Base-by-base conservation (phyloP, 2,113 vertebrate species). In the Xiphorhynchus elegans region DNA sequence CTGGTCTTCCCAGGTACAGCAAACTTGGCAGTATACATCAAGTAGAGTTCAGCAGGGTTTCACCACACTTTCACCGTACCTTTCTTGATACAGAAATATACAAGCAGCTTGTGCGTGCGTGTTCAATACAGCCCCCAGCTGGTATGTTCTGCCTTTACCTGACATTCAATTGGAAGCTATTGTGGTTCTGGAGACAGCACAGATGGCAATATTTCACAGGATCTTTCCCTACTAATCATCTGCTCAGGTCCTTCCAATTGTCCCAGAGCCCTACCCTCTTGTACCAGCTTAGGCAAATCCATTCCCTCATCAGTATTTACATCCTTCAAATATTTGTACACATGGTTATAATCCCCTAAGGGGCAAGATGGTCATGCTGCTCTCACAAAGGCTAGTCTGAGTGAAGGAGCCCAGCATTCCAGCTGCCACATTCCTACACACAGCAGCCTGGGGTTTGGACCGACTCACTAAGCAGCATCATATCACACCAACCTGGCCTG, bases 121-220 rank as follows among this genome's bases (percentile, higher is more conserved):
- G 68, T 86, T 89, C 76, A 87, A 67, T 52, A 50, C 63, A 86
- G 59, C 40, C 31, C 49, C 82, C 90, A 88, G 59, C 76, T 90
- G 85, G 59, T 72, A 87, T 49, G 64, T 72, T 95, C 82, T 91
- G 62, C 82, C 67, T 88, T 92, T 52, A 91, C 79, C 94, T 90
- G 89, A 74, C 77, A 63, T 29, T 68, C 83, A 84, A 0, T 21
- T 84, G 56, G 67, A 92, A 88, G 35, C 26, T 70, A 29, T 14
- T 70, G 49, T 58, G 64, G 64, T 69, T 44, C 83, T 59, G 37
- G 29, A 81, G 24, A 76, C 50, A 89, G 84, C 39, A 91, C 31
- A 83, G 58, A 84, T 49, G 28, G 62, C 44, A 85, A 19, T 52
- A 79, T 62, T 82, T 82, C 72, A 44, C 49, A 79, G 75, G 40